Evolutionary conservation across 2,797 vertebrate species (phyloP).

Genomic region (Poliocrania exsul): DNA sequence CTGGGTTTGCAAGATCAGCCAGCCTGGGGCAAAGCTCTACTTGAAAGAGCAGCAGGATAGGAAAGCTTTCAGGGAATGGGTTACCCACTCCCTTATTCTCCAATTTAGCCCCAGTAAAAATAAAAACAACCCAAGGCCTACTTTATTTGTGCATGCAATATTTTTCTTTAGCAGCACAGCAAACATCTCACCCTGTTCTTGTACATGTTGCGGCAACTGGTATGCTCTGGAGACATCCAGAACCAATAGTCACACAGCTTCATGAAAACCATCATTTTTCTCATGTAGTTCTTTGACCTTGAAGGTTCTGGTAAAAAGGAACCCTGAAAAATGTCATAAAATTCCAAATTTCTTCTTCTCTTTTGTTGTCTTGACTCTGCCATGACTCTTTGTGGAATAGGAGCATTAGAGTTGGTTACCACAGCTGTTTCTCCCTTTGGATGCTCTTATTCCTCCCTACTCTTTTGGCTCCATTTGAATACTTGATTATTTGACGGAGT

Average conservation of each 20-base stretch:
- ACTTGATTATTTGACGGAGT: background rate
- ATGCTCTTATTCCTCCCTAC: background rate
- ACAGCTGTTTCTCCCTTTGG: background rate
- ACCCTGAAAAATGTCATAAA: background rate
- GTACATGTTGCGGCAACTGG: background rate
- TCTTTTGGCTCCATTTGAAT: background rate
- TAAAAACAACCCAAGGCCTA: background rate
- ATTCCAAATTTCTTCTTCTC: background rate
- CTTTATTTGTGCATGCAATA: background rate
- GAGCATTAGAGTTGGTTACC: background rate
- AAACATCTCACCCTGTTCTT: background rate
- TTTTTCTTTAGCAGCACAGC: background rate
- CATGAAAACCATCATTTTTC: background rate
- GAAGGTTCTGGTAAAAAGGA: background rate
- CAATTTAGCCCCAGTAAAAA: background rate
- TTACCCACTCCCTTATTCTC: background rate
- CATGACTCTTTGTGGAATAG: background rate
- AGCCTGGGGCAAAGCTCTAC: constrained; percentile 8
- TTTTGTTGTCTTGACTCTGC: background rate
- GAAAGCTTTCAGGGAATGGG: constrained; percentile 4
- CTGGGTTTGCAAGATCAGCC: constrained; percentile 24
- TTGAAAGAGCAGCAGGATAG: constrained; percentile 3
- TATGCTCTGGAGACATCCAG: background rate
- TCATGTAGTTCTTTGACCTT: background rate
- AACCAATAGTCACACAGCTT: rapidly evolving